Base-by-base conservation (phyloP, 2,888 invertebrate genomes). In the Brachyopa scutellaris region DNA sequence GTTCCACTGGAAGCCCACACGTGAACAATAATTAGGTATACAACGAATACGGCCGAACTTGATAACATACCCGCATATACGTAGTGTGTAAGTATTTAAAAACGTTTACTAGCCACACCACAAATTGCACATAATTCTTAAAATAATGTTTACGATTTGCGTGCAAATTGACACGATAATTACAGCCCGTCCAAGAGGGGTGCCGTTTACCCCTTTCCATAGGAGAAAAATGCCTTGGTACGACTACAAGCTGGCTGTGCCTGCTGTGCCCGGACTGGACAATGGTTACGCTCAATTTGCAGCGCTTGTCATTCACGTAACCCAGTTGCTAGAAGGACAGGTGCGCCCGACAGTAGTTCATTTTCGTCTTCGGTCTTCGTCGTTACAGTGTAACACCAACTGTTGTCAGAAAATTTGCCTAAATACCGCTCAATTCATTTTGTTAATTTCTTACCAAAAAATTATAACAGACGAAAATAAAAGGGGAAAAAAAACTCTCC, bases 101-200 rank as follows among this genome's bases (percentile, higher is more conserved):
- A 80, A 49, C 76, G 66, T 78, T 76, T 79, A 76, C 67, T 67
- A 51, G 49, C 77, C 76, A 62, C 73, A 76, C 69, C 76, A 53
- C 80, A 82, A 84, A 80, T 80, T 80, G 72, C 73, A 67, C 42
- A 69, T 62, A 78, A 66, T 73, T 67, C 47, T 21, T 70, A 7
- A 70, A 55, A 77, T 62, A 64, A 74, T 51, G 53, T 76, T 76
- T 66, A 64, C 76, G 59, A 82, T 82, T 82, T 82, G 82, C 82
- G 82, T 82, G 82, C 82, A 66, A 77, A 76, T 82, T 82, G 82
- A 77, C 82, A 82, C 59, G 61, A 82, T 82, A 82, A 82, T 82
- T 82, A 66, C 61, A 21, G 15, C 9, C 38, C 49, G 15, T n/a
- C 38, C 49, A 45, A n/a, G 8, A 26, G 36, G 62, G 47, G 38